Evolutionary conservation across 2,888 invertebrate species (phyloP).

Genomic region (Byasa hedistus): DNA sequence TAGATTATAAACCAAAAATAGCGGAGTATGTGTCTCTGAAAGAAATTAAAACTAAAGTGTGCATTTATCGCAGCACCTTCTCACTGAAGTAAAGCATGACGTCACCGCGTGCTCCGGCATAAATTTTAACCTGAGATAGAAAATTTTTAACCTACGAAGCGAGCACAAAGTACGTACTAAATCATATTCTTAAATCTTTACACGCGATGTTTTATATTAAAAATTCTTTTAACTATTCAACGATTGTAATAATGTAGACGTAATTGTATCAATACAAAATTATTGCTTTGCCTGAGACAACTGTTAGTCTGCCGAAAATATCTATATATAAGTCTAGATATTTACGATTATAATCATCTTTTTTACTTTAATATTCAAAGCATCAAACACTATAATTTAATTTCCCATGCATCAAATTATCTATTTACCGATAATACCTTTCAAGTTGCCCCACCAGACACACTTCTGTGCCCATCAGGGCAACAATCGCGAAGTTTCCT

Average conservation of each 20-base stretch:
- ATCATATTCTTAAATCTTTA: background rate
- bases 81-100: slow-evolving; percentile 25
- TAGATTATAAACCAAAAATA: no score
- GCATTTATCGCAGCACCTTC: slow-evolving; percentile 25
- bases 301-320: no score
- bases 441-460: slow-evolving; percentile 19
- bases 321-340: background rate
- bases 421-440: slow-evolving; percentile 24
- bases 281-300: no score
- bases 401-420: slow-evolving; percentile 15
- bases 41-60: slow-evolving; percentile 26
- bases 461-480: slow-evolving; percentile 28
- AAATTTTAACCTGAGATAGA: slow-evolving; percentile 17
- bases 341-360: background rate
- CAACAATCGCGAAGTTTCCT: slow-evolving; percentile 37
- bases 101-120: slow-evolving; percentile 25
- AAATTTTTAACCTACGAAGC: slow-evolving; percentile 8
- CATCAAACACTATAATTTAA: slow-evolving; percentile 4
- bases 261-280: no score
- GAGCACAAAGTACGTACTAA: slow-evolving; percentile 4
- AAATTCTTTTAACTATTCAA: background rate
- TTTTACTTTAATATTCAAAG: background rate
- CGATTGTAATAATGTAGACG: no score
- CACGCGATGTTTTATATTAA: background rate
- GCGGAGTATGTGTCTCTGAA: slow-evolving; percentile 13